These are phyloP conservation scores for Lethocerus indicus DNA, from an alignment of 1,140 invertebrate species.

Conservation along the genomic window DNA sequence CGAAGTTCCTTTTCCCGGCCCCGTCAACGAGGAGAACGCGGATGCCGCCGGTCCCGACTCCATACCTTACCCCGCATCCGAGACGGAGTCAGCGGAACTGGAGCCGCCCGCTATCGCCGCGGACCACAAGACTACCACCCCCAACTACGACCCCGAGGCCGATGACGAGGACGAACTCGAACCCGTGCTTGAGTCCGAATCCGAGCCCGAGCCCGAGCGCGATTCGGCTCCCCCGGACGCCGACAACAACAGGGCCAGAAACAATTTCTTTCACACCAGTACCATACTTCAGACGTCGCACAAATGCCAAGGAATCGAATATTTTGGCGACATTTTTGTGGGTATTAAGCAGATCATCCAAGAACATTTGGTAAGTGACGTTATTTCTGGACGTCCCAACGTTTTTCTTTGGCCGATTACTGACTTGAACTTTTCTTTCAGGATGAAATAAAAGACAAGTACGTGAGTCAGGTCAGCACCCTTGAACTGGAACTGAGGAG, in stretches of 20 bases:
- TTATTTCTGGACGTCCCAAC: background rate
- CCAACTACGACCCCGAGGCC: too few species aligned
- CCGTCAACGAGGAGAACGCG: background rate
- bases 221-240: too few species aligned
- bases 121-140: background rate
- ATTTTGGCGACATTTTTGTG: constrained; percentile 50
- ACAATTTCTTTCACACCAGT: constrained; percentile 14
- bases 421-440: constrained; percentile 4
- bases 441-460: constrained; percentile 28
- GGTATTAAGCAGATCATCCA: constrained; percentile 63
- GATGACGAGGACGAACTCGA: too few species aligned
- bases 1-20: background rate
- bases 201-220: too few species aligned
- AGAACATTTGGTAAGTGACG: constrained; percentile 30
- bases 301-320: constrained; percentile 40
- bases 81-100: background rate
- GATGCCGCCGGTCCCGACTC: background rate
- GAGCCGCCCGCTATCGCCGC: background rate
- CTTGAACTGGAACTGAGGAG: constrained; percentile 57
- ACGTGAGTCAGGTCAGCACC: constrained; percentile 40
- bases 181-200: too few species aligned
- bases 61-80: background rate
- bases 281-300: constrained; percentile 7
- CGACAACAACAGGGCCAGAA: too few species aligned
- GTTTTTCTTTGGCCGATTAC: background rate